Evolutionary conservation across 2,113 vertebrate genomes (phyloP).

Genomic region (Laticauda laticaudata): DNA sequence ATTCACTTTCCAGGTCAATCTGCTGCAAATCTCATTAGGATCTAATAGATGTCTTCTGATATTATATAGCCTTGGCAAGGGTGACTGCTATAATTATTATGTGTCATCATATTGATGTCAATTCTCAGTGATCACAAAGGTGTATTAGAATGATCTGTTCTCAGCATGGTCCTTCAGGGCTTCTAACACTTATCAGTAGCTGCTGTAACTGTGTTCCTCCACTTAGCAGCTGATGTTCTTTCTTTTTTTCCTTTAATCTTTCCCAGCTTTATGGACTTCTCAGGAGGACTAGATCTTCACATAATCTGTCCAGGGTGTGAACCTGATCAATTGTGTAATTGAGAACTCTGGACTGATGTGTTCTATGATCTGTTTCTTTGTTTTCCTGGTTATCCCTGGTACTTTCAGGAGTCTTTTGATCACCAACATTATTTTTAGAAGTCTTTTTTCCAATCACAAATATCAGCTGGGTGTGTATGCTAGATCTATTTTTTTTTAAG

Average conservation of each 20-base stretch:
- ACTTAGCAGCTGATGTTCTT: neutral
- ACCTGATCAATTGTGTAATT: neutral
- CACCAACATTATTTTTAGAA: neutral
- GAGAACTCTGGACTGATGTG: neutral
- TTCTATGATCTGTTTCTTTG: neutral
- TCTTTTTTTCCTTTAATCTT: neutral
- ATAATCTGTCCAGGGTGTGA: neutral
- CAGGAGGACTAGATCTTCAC: neutral
- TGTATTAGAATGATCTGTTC: neutral
- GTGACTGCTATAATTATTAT: neutral
- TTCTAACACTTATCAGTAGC: neutral
- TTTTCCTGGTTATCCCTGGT: neutral
- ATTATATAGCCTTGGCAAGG: neutral
- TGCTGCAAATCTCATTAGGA: neutral
- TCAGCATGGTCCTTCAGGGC: neutral
- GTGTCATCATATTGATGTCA: neutral
- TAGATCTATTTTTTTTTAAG: neutral
- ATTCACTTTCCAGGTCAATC: neutral
- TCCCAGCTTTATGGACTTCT: neutral
- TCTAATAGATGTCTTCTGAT: neutral
- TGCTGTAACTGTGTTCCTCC: neutral
- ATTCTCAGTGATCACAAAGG: neutral
- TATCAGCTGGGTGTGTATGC: neutral
- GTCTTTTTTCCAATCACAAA: neutral
- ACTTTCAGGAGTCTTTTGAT: neutral